Evolutionary conservation across 2,888 invertebrate species (phyloP), one percentile per base, ranked within the genome.

Genomic region (Drosophila neotestacea): DNA sequence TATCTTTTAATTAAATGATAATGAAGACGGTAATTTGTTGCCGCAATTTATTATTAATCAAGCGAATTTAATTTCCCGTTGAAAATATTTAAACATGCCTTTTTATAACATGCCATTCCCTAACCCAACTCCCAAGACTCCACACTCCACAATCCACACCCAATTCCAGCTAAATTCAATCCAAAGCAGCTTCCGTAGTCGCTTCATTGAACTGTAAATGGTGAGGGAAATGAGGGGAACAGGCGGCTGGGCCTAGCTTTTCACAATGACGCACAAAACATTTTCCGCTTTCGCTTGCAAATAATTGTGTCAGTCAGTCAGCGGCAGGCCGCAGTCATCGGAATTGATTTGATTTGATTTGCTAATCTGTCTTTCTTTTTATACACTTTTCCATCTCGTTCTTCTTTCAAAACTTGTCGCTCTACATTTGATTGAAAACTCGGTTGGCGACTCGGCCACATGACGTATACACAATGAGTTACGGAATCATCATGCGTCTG

Each of bases 331-430:
- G 64, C 77, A 79, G 59, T 73, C 61, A 56, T 39, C 66, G 55
- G 75, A 75, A 77, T 82, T 83, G 88, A 85, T 85, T 87, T 80
- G 81, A 75, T 74, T 74, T 76, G 73, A 74, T 85, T 89, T 81
- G 74, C 78, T 76, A 80, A 89, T 84, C 77, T 74, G 70, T 65
- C 74, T 71, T 59, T 61, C 30, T 72, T 70, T 48, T 27, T 50
- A 11, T 55, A 30, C 34, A 27, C 6, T 22, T n/a, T 47, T 48
- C 22, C 32, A 11, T 70, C 70, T 60, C 10, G 10, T 22, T 30
- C 7, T 39, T 32, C 54, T 47, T 30, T 32, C n/a, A n/a, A 38
- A 32, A 39, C 70, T 68, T 65, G 66, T 56, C 68, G 75, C 36
- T 34, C 38, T 41, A 41, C 30, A 69, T 69, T 58, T 56, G 61